These are phyloP conservation scores for Cydia amplana DNA, from an alignment of 1,140 invertebrate genomes.

Conservation along the genomic window DNA sequence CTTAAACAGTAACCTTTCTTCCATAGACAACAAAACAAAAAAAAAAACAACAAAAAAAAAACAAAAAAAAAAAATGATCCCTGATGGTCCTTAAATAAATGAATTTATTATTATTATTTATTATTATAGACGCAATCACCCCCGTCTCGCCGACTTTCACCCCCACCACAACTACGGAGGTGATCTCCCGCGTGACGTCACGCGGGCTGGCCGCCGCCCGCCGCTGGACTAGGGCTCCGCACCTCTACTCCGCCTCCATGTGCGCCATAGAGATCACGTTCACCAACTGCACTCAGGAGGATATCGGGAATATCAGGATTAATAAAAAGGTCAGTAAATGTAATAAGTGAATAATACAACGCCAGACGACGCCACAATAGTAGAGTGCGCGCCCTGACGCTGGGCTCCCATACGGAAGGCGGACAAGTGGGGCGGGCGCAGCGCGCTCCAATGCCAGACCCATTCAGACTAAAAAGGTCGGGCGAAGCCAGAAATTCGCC, in stretches of 20 bases:
- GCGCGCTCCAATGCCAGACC: too few relatives aligned
- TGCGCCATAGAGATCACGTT: conserved; percentile 91
- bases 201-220: conserved; percentile 87
- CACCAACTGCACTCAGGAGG: conserved; percentile 85
- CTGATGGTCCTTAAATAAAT: too few relatives aligned
- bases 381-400: too few relatives aligned
- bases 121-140: conserved; percentile 54
- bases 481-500: conserved; percentile 62
- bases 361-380: too few relatives aligned
- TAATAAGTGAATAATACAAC: neutral
- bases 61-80: too few relatives aligned
- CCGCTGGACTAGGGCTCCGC: conserved; percentile 90
- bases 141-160: conserved; percentile 84
- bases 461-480: too few relatives aligned
- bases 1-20: too few relatives aligned
- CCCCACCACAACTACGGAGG: conserved; percentile 83
- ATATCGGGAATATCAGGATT: conserved; percentile 87
- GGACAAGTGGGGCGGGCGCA: too few relatives aligned
- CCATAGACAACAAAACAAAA: too few relatives aligned
- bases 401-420: too few relatives aligned
- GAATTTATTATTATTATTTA: too few relatives aligned
- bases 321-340: conserved; percentile 84
- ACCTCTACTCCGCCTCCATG: conserved; percentile 92
- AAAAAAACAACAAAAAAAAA: too few relatives aligned
- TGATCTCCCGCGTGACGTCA: conserved; percentile 89